Evolutionary conservation across 2,113 vertebrate genomes (phyloP), one percentile per base, ranked within the genome.

Genomic region (Anolis sagrei): DNA sequence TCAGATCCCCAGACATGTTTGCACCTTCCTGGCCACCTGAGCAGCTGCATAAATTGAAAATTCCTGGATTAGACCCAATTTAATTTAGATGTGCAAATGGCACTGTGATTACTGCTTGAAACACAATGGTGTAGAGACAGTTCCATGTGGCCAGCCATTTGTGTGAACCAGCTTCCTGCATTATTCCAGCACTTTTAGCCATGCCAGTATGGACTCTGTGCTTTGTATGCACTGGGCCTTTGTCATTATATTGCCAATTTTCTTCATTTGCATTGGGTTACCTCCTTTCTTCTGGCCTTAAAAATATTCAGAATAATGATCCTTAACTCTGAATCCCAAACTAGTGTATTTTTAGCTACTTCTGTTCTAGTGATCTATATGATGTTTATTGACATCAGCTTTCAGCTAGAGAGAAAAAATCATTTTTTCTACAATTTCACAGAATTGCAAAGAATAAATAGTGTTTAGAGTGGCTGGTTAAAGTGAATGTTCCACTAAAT

Each of bases 401-500:
- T 69, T 9, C 39, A 88, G 16, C 34, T 64, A 90, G 61, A 78
- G 89, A 76, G 23, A 74, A 51, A 0, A 29, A 68, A n/a, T n/a
- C 1, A n/a, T n/a, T 7, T 75, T 48, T 39, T 4, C 19, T 83
- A 70, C 39, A 44, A 76, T 39, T 88, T 86, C 88, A 18, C 83
- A 44, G 7, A 0, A 76, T 83, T 13, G n/a, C 75, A 64, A 29
- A 62, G 49, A 2, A 1, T 48, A 58, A 18, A 74, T 44, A 84
- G 61, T 84, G 76, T 87, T 81, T 13, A 74, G 76, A 44, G 75
- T 68, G 79, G 76, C 83, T 58, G 14, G 11, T 27, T 44, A 76
- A 88, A 86, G 3, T 48, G 83, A 85, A 87, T 82, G 36, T 51
- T 78, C 80, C 81, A 75, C 89, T 85, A 77, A 4, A 88, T 79